Base-by-base conservation (phyloP, 2,888 invertebrate species). In the Dynastes hyllus region DNA sequence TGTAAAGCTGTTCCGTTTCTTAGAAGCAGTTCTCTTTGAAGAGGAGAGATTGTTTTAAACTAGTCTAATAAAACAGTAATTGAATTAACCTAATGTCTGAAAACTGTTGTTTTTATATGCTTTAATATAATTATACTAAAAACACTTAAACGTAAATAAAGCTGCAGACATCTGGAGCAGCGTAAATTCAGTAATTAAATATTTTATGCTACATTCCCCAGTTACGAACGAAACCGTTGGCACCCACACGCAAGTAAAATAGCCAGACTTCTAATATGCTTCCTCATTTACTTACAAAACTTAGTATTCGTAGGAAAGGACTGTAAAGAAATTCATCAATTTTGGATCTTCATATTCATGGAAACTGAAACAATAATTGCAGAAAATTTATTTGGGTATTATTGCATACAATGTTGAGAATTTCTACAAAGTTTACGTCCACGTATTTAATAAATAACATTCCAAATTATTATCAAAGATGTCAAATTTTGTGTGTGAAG, bases 41-140 rank as follows among this genome's bases (percentile, higher is more conserved):
- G 32, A n/a, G 11, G 27, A 51, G 29, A 22, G 13, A 29, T 69
- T 51, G 51, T 51, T 69, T 69, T 51, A 45, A 51, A 29, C 9
- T 9, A 3, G 50, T 51, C 27, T 51, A 69, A 69, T 69, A 69
- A 69, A 69, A 51, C 13, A 1, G 51, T 29, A 51, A 69, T 69
- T 29, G 69, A 22, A 51, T 69, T 3, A 50, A 37, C 1, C 69
- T 13, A 51, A 5, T 51, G 29, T 11, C 29, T 8, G 69, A n/a
- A 51, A 69, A 69, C 50, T 13, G 45, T 29, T 69, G 40, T 27
- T 69, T n/a, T 69, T 27, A 27, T 69, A 8, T 51, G 50, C 27
- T 69, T 51, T 11, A 27, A 51, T 37, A 29, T 29, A 27, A 29
- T 51, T 51, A 2, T 6, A 61, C 29, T 29, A 22, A 61, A 58